A percentile compares a stretch with the other conserved stretches of the same genome.
Evolutionary conservation across 2,888 invertebrate genomes (phyloP).

Genomic region (Tubulanus polymorphus): DNA sequence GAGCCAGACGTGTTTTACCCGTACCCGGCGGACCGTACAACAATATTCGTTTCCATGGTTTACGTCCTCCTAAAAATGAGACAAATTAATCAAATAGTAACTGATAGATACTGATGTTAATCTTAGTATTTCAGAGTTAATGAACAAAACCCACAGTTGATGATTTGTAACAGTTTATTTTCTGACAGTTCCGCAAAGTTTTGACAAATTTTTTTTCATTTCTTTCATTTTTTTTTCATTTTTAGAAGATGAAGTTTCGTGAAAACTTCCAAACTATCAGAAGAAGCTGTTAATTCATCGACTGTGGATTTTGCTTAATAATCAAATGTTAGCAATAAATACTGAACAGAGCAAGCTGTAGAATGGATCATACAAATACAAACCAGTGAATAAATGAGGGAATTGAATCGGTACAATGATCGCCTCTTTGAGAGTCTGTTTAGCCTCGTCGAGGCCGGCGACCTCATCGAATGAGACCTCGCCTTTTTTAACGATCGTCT

Average conservation of each 20-base stretch:
- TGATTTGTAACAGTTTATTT: too few species aligned
- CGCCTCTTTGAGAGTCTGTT: slow-evolving; percentile 56
- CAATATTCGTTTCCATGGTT: slow-evolving; percentile 58
- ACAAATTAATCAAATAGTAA: not conserved
- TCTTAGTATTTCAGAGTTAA: too few species aligned
- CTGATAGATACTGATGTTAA: too few species aligned
- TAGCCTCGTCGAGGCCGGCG: slow-evolving; percentile 57
- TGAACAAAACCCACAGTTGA: too few species aligned
- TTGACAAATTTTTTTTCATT: too few species aligned
- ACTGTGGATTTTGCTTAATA: too few species aligned
- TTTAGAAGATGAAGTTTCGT: too few species aligned
- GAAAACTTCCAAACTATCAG: too few species aligned
- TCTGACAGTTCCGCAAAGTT: too few species aligned
- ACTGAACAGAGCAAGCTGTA: not conserved
- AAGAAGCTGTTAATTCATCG: too few species aligned
- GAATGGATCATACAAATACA: too few species aligned
- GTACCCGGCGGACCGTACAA: slow-evolving; percentile 57
- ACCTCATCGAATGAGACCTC: slow-evolving; percentile 53
- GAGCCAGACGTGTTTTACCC: slow-evolving; percentile 50
- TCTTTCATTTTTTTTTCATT: too few species aligned
- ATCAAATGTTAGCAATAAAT: not conserved
- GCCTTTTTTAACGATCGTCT: slow-evolving; percentile 35
- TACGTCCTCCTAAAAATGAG: slow-evolving; percentile 36
- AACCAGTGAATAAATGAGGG: slow-evolving; percentile 59
- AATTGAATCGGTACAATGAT: slow-evolving; percentile 58